phyloP scores from a whole-genome alignment of 2,888 invertebrate species.

The Hydrotaea cyrtoneurina region DNA sequence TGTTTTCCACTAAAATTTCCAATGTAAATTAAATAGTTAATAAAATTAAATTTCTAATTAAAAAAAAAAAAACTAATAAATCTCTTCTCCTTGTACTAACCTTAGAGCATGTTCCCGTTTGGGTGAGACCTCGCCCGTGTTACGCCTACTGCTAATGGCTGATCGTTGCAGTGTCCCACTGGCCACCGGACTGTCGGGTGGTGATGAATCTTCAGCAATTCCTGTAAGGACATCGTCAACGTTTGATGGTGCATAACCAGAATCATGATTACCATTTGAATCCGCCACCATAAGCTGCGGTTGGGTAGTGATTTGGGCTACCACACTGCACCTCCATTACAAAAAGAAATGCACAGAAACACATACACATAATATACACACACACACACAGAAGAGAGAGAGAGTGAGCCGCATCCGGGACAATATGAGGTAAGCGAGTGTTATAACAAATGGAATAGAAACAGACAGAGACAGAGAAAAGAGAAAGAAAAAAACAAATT shows the following conservation, averaged over 20 bases:
- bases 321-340: conserved; percentile 80
- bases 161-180: conserved; percentile 78
- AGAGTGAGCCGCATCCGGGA: no score
- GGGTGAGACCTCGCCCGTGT: conserved; percentile 79
- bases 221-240: conserved; percentile 83
- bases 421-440: no score
- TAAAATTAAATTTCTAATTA: no score
- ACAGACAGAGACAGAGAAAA: conserved; percentile 29
- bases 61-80: no score
- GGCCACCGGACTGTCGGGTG: conserved; percentile 82
- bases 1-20: no score
- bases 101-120: conserved; percentile 79
- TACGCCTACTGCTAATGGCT: conserved; percentile 77
- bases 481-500: conserved; percentile 36
- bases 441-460: neutral
- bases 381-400: no score
- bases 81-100: conserved; percentile 69
- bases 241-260: conserved; percentile 89
- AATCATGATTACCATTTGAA: conserved; percentile 92
- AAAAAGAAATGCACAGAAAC: conserved; percentile 23
- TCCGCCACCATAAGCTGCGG: conserved; percentile 84
- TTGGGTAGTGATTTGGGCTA: conserved; percentile 83
- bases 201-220: conserved; percentile 81
- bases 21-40: no score
- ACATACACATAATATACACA: no score